phyloP scores from a whole-genome alignment of 2,797 vertebrate genomes.

The Syncerus caffer region DNA sequence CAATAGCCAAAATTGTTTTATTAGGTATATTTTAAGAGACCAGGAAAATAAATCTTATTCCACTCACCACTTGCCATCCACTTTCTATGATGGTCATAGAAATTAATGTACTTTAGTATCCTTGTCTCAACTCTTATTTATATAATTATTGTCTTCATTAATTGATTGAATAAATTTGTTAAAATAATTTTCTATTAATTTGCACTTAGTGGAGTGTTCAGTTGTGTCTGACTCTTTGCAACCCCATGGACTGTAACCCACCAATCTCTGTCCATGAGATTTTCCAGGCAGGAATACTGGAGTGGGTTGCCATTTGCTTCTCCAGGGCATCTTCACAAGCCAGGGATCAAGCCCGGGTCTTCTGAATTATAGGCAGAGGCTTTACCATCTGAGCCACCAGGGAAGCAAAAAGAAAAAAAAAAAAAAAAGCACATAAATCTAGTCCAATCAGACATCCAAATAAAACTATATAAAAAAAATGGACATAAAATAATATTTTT shows the following conservation, averaged over 20 bases:
- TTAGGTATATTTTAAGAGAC: neutral
- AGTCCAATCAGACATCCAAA: neutral
- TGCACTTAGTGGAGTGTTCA: neutral
- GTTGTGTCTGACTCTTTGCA: neutral
- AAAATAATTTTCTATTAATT: neutral
- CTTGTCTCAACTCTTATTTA: neutral
- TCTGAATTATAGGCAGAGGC: neutral
- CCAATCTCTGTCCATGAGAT: neutral
- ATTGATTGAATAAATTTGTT: neutral
- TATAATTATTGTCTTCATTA: neutral
- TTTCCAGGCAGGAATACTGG: neutral
- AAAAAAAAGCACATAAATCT: neutral
- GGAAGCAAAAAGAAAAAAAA: neutral
- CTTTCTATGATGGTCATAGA: neutral
- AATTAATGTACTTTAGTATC: neutral
- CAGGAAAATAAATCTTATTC: neutral
- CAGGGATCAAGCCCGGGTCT: neutral
- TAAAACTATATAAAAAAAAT: neutral
- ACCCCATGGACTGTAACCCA: neutral
- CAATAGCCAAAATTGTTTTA: neutral
- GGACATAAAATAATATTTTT: neutral
- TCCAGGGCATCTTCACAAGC: neutral
- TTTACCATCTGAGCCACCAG: neutral
- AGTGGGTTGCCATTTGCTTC: neutral
- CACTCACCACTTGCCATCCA: neutral